A percentile compares a stretch with the other conserved stretches of the same genome.
phyloP scores from a whole-genome alignment of 92 coral and sea anemone genomes.

The Parazoanthus atlanticus region DNA sequence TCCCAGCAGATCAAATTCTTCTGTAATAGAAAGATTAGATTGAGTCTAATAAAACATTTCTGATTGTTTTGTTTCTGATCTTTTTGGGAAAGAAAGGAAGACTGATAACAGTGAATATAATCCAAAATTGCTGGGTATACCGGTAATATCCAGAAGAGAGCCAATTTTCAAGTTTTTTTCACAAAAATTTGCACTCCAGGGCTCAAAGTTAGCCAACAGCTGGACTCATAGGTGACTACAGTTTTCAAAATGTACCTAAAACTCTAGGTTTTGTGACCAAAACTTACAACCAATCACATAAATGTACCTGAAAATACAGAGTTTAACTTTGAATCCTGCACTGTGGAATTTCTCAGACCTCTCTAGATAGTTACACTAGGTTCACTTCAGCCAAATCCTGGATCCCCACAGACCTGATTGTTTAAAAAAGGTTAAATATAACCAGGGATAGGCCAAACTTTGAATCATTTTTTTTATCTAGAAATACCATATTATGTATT shows the following conservation, averaged over 20 bases:
- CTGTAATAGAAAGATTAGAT: not conserved
- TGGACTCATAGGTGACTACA: too few relatives aligned
- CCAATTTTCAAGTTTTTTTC: not conserved
- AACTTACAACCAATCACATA: too few relatives aligned
- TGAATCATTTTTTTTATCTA: too few relatives aligned
- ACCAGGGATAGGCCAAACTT: not conserved
- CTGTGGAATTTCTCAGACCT: not conserved
- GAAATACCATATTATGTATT: too few relatives aligned
- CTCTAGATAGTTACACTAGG: not conserved
- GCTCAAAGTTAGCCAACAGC: not conserved
- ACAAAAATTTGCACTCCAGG: not conserved
- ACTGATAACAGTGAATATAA: too few relatives aligned
- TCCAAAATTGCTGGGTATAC: too few relatives aligned
- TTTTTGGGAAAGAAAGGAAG: too few relatives aligned
- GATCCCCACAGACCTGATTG: too few relatives aligned
- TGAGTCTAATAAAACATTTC: not conserved
- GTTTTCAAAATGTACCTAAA: too few relatives aligned
- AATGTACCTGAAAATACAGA: not conserved
- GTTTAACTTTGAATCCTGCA: not conserved
- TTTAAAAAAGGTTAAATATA: not conserved
- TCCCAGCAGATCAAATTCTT: slow-evolving; percentile 33
- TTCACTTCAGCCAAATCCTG: not conserved
- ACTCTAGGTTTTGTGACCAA: not conserved
- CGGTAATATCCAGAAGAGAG: too few relatives aligned
- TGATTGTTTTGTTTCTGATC: too few relatives aligned